These are phyloP conservation scores for Ochropleura plecta DNA, from an alignment of 2,888 invertebrate species.

Conservation along the genomic window DNA sequence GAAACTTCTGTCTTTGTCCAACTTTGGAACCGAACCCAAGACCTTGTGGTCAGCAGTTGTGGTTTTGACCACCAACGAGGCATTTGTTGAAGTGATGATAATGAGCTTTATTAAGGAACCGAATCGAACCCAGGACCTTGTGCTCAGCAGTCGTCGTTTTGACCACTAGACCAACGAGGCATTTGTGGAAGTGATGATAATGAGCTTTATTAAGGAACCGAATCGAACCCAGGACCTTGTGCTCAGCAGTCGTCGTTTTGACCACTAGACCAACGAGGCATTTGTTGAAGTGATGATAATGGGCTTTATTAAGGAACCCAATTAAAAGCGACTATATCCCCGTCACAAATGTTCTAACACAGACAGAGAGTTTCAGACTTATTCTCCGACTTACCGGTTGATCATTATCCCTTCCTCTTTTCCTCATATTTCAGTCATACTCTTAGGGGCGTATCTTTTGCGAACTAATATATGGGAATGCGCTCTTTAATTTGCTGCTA, in stretches of 20 bases:
- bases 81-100: not conserved
- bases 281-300: not conserved
- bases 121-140: not conserved
- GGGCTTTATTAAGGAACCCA: not conserved
- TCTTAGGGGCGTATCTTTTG: conserved; percentile 31
- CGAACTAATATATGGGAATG: conserved; percentile 19
- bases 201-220: too few species aligned
- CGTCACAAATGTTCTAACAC: conserved; percentile 13
- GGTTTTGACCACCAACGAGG: not conserved
- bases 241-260: too few species aligned
- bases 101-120: not conserved
- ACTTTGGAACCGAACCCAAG: not conserved
- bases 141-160: too few species aligned
- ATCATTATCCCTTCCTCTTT: conserved; percentile 54
- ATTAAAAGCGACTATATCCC: not conserved
- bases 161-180: not conserved
- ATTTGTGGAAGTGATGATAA: not conserved
- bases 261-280: not conserved
- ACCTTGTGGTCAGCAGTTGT: too few species aligned
- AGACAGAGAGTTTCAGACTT: too few species aligned
- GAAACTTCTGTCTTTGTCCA: not conserved
- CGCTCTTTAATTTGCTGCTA: conserved; percentile 42
- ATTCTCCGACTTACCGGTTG: conserved; percentile 20
- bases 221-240: not conserved
- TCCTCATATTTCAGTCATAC: conserved; percentile 46